These are phyloP conservation scores for Heteromurus nitidus DNA, from an alignment of 2,888 invertebrate genomes.

Conservation along the genomic window DNA sequence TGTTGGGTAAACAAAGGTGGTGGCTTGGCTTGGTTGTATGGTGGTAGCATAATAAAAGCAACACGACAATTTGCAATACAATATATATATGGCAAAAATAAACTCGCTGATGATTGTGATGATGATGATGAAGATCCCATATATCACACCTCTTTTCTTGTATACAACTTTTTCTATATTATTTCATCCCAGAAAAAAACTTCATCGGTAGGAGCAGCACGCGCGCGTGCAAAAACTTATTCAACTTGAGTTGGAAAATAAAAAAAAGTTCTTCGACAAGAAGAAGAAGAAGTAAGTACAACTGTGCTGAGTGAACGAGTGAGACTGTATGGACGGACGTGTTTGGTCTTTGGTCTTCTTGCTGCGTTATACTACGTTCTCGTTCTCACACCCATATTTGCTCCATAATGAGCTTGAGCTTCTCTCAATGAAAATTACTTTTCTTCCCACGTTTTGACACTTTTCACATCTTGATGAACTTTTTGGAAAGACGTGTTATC, in stretches of 20 bases:
- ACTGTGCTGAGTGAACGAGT: neutral
- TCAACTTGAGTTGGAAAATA: neutral
- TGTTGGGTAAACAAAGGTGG: neutral
- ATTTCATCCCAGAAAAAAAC: neutral
- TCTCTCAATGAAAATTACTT: slow-evolving; percentile 12
- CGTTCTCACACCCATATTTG: slow-evolving; percentile 13
- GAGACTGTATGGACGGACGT: neutral
- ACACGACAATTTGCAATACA: too few relatives aligned
- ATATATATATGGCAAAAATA: neutral
- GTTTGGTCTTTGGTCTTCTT: neutral
- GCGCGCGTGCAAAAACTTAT: slow-evolving; percentile 2
- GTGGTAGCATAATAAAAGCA: too few relatives aligned
- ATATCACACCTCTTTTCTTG: slow-evolving; percentile 8
- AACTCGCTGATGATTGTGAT: neutral
- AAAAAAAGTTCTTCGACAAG: neutral
- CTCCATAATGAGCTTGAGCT: slow-evolving; percentile 11
- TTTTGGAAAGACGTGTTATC: neutral
- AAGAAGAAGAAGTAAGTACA: neutral
- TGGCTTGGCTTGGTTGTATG: too few relatives aligned
- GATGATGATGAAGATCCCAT: neutral
- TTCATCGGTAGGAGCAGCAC: neutral
- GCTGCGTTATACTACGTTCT: neutral
- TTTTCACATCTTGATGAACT: slow-evolving; percentile 11
- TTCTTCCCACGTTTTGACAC: slow-evolving; percentile 25
- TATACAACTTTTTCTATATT: neutral